phyloP scores from a whole-genome alignment of 2,113 vertebrate genomes.

The Heloderma charlesbogerti region DNA sequence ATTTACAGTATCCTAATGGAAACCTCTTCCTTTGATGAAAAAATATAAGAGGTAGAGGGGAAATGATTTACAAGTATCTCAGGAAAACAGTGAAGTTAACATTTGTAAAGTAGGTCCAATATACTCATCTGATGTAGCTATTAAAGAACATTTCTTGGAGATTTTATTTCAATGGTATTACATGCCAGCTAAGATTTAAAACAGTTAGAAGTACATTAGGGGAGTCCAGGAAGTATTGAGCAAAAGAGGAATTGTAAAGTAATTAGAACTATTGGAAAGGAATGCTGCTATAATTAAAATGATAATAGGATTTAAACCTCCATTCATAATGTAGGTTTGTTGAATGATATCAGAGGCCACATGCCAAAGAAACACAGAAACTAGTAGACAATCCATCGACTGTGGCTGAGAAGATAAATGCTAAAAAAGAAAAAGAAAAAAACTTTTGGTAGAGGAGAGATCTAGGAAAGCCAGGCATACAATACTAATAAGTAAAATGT shows the following conservation, averaged over 20 bases:
- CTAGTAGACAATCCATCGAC: neutral
- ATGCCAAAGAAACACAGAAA: neutral
- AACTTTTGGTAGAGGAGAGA: neutral
- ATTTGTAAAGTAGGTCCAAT: neutral
- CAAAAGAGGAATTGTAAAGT: neutral
- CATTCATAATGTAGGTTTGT: neutral
- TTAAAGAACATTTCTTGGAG: neutral
- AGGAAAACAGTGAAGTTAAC: neutral
- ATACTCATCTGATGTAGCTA: neutral
- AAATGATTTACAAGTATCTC: neutral
- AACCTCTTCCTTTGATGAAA: neutral
- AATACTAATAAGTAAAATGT: neutral
- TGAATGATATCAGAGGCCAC: neutral
- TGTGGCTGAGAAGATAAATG: neutral
- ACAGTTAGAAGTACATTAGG: neutral
- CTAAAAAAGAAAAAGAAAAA: neutral
- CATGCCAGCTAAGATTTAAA: constrained; percentile 4
- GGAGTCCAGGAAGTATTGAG: neutral
- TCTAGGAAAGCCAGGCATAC: neutral
- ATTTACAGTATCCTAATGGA: neutral
- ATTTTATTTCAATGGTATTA: constrained; percentile 4
- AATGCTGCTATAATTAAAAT: constrained; percentile 5
- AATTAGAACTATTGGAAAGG: neutral
- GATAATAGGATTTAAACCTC: neutral
- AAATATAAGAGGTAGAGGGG: neutral